phyloP scores from a whole-genome alignment of 2,113 vertebrate species.

The Daboia siamensis region DNA sequence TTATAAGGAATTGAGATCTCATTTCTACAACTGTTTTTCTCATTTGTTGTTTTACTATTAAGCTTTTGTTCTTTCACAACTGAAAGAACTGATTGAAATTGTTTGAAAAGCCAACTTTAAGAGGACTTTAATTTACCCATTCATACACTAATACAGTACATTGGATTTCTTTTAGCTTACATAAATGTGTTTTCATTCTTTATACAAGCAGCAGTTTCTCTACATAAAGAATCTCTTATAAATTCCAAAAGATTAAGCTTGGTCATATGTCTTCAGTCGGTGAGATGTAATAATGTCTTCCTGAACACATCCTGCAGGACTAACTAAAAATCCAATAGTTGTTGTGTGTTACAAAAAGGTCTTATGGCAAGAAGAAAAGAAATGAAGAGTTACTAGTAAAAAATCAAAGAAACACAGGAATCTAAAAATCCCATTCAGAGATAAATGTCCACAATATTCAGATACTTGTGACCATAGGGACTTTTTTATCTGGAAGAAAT shows the following conservation, averaged over 20 bases:
- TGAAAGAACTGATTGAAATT: neutral
- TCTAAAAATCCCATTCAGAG: neutral
- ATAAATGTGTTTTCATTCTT: neutral
- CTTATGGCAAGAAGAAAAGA: neutral
- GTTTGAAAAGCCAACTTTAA: neutral
- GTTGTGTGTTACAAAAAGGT: neutral
- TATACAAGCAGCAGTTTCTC: neutral
- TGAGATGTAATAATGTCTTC: neutral
- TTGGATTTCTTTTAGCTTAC: neutral
- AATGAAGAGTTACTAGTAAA: neutral
- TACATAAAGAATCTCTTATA: neutral
- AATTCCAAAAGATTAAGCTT: neutral
- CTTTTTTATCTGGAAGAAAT: neutral
- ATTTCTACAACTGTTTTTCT: neutral
- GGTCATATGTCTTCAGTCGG: neutral
- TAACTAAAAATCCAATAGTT: neutral
- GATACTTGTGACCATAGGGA: neutral
- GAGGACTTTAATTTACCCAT: neutral
- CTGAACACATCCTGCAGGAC: neutral
- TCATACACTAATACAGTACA: neutral
- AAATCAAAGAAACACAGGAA: neutral
- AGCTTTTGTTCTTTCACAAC: neutral
- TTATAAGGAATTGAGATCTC: neutral
- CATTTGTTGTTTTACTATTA: constrained; percentile 1
- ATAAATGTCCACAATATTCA: neutral